Conservation (phyloP, 2,888 invertebrate species). For the Pristionchus mayeri region DNA sequence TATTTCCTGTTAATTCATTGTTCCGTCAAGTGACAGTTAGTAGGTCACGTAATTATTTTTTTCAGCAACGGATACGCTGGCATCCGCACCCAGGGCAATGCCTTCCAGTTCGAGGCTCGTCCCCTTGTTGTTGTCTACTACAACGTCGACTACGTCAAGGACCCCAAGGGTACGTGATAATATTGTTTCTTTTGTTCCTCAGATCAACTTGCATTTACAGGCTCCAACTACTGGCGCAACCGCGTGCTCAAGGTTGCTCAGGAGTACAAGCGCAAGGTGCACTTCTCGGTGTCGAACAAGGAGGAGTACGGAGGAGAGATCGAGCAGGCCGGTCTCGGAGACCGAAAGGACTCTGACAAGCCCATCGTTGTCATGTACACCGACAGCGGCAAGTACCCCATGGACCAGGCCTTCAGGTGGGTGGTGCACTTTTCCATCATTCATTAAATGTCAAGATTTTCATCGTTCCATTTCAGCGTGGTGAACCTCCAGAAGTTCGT, state of each 20-base stretch:
- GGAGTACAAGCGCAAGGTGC: conserved; percentile 78
- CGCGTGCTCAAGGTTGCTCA: conserved; percentile 78
- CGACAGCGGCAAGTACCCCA: conserved; percentile 89
- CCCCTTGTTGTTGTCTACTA: conserved; percentile 94
- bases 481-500: conserved; percentile 89
- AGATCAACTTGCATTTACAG: conserved; percentile 70
- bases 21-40: too few species aligned
- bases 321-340: conserved; percentile 92
- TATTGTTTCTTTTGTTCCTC: neutral
- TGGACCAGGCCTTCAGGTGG: conserved; percentile 91
- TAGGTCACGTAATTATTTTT: conserved; percentile 15
- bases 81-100: conserved; percentile 88
- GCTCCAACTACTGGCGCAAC: conserved; percentile 99
- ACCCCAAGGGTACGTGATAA: conserved; percentile 85
- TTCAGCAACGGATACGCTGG: conserved; percentile 91
- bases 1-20: neutral
- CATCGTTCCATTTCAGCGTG: conserved; percentile 80
- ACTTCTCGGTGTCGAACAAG: conserved; percentile 92
- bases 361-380: conserved; percentile 89
- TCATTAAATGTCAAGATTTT: neutral
- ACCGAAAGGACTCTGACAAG: conserved; percentile 87
- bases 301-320: conserved; percentile 95
- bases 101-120: conserved; percentile 85
- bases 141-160: conserved; percentile 94
- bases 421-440: neutral